Conservation (phyloP, 2,888 invertebrate genomes). For the Branchellion lobata region DNA sequence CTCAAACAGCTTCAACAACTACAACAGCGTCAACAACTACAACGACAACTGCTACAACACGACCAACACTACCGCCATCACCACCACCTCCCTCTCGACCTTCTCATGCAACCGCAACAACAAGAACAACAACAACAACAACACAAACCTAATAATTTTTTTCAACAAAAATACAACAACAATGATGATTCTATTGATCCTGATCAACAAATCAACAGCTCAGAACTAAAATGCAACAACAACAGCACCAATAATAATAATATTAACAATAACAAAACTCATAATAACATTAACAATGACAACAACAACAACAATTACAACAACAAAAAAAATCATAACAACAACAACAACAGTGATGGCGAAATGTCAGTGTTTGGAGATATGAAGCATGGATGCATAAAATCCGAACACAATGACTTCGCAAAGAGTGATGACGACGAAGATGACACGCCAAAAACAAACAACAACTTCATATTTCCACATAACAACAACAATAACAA, state of each 20-base stretch:
- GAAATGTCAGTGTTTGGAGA: too few relatives aligned
- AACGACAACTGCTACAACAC: not conserved
- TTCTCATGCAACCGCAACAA: not conserved
- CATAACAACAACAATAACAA: not conserved
- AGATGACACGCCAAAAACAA: too few relatives aligned
- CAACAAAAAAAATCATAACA: not conserved
- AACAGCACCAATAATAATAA: not conserved
- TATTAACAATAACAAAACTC: not conserved
- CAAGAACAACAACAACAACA: conserved; percentile 23
- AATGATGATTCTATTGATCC: too few relatives aligned
- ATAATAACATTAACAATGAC: not conserved
- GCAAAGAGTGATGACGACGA: too few relatives aligned
- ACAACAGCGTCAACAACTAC: conserved; percentile 26
- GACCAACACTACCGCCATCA: conserved; percentile 13
- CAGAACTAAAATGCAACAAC: too few relatives aligned
- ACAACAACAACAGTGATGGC: not conserved
- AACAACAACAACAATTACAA: not conserved
- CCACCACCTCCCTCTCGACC: not conserved
- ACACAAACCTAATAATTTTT: not conserved
- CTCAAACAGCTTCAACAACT: not conserved
- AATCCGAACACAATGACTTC: too few relatives aligned
- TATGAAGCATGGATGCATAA: too few relatives aligned
- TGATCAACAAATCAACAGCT: too few relatives aligned
- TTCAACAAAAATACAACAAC: not conserved
- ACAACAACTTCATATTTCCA: too few relatives aligned